phyloP scores from a whole-genome alignment of 92 coral and sea anemone genomes.

The Actinernus sp. region DNA sequence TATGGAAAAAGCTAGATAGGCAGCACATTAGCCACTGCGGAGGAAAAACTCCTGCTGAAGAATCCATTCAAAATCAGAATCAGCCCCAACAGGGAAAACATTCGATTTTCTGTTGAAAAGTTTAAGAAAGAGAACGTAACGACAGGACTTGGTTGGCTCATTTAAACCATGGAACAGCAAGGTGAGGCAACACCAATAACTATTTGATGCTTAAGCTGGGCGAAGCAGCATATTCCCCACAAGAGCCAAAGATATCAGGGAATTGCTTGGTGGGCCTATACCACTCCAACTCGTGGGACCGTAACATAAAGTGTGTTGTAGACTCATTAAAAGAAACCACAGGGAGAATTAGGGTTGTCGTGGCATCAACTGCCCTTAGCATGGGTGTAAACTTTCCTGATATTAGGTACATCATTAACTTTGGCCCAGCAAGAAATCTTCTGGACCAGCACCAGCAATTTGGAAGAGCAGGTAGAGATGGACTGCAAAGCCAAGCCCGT shows the following conservation, averaged over 20 bases:
- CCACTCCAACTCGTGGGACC: conserved; percentile 38
- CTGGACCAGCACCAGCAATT: background rate
- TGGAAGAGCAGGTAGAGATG: background rate
- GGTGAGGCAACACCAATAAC: conserved; percentile 33
- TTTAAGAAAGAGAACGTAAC: background rate
- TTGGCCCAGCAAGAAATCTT: conserved; percentile 26
- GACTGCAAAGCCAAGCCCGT: background rate
- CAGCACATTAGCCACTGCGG: conserved; percentile 9
- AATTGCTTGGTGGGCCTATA: conserved; percentile 47
- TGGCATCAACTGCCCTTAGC: no score
- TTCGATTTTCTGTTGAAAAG: conserved; percentile 33
- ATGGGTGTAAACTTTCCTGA: no score
- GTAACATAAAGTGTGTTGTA: conserved; percentile 19
- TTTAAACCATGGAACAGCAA: conserved; percentile 1
- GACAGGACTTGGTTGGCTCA: conserved; percentile 24
- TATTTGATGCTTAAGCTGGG: conserved; percentile 52
- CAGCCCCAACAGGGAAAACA: conserved; percentile 42
- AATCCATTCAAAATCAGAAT: conserved; percentile 13
- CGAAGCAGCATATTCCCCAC: conserved; percentile 27
- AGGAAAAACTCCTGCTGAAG: conserved; percentile 2
- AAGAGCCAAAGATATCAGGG: conserved; percentile 22
- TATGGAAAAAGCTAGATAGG: no score
- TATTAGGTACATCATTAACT: no score
- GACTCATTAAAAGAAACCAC: conserved; percentile 23
- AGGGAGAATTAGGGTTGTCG: conserved; percentile 27